phyloP scores from a whole-genome alignment of 2,113 vertebrate species.

The Gallinago jamesoni region DNA sequence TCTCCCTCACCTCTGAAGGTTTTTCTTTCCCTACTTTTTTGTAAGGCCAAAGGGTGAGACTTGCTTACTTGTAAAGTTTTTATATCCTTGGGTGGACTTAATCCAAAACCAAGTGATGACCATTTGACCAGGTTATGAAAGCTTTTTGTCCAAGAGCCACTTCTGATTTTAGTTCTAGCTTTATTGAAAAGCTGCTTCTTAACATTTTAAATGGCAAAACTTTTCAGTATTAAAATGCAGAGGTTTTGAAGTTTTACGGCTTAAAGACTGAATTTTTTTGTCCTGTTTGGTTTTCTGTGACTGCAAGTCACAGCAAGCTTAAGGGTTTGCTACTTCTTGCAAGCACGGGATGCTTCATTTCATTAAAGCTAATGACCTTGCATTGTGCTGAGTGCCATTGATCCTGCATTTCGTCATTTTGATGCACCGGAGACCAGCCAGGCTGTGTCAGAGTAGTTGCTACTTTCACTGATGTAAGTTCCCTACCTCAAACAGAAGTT shows the following conservation, averaged over 20 bases:
- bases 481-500: not conserved
- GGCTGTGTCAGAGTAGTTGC: not conserved
- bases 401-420: not conserved
- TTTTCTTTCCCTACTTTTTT: not conserved
- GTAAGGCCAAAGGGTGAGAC: not conserved
- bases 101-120: not conserved
- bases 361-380: not conserved
- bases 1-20: not conserved
- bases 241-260: not conserved
- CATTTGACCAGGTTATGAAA: not conserved
- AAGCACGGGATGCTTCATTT: not conserved
- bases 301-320: not conserved
- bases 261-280: not conserved
- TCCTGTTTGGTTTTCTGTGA: not conserved
- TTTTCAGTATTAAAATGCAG: not conserved
- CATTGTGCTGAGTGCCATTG: not conserved
- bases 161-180: not conserved
- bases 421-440: not conserved
- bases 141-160: not conserved
- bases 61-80: not conserved
- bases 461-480: fast-evolving
- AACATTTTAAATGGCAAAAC: not conserved
- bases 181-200: not conserved
- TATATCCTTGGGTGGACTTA: not conserved
- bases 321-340: not conserved